These are phyloP conservation scores for Caradrina clavipalpis DNA, from an alignment of 2,888 invertebrate species.

Conservation along the genomic window DNA sequence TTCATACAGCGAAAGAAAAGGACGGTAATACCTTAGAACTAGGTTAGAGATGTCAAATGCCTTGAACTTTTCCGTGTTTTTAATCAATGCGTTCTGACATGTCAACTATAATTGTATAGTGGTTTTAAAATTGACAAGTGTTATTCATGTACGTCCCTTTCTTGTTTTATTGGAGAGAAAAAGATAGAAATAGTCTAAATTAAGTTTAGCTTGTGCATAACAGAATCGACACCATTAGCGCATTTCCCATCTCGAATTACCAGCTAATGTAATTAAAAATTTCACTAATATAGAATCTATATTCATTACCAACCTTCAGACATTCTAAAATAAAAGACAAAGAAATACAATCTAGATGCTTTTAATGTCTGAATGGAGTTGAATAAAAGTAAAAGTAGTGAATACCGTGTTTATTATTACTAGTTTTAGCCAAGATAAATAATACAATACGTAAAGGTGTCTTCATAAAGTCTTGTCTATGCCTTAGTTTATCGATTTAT, in stretches of 20 bases:
- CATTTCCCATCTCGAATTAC: not conserved
- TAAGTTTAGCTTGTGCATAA: too few species aligned
- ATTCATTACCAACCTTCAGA: not conserved
- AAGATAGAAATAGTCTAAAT: too few species aligned
- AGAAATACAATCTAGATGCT: not conserved
- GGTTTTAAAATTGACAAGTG: too few species aligned
- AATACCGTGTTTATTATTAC: slow-evolving; percentile 32
- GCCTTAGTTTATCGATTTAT: not conserved
- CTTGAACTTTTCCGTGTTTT: too few species aligned
- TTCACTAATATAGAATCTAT: not conserved
- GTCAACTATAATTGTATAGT: too few species aligned
- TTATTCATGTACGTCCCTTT: too few species aligned
- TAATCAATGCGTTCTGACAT: too few species aligned
- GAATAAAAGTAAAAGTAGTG: not conserved
- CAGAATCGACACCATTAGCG: too few species aligned
- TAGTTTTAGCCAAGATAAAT: slow-evolving; percentile 41
- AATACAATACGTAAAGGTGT: slow-evolving; percentile 12
- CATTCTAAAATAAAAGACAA: slow-evolving; percentile 4
- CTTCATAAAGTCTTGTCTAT: not conserved
- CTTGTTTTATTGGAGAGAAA: too few species aligned
- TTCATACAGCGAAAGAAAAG: too few species aligned
- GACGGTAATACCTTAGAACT: too few species aligned
- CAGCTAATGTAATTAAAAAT: not conserved
- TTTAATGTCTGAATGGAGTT: slow-evolving; percentile 20
- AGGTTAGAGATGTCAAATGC: too few species aligned